A percentile compares a stretch with the other conserved stretches of the same genome.
Evolutionary conservation across 2,113 vertebrate species (phyloP).

Genomic region (Podocnemis expansa): DNA sequence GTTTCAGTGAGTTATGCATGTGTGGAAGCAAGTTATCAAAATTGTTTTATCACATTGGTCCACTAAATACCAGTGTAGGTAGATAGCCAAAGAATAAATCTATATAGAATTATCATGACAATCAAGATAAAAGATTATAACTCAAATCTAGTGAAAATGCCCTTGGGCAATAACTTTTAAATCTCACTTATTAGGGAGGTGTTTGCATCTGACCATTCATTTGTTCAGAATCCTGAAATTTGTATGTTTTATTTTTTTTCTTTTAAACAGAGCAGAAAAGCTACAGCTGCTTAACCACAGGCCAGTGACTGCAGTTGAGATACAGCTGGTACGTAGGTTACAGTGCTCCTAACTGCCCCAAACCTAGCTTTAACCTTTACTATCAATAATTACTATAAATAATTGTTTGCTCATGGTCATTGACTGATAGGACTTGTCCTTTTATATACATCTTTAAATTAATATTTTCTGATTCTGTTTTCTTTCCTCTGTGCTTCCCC

Average conservation of each 20-base stretch:
- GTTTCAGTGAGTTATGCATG: neutral
- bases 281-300: conserved; percentile 95
- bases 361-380: conserved; percentile 27
- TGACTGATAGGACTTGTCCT: conserved; percentile 5
- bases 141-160: neutral
- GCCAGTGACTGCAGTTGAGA: conserved; percentile 95
- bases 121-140: neutral
- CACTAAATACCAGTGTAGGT: neutral
- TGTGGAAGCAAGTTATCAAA: neutral
- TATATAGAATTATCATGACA: neutral
- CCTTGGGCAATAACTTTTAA: neutral
- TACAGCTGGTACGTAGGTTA: conserved; percentile 93
- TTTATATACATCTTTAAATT: conserved; percentile 1
- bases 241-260: neutral
- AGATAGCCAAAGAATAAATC: accelerated
- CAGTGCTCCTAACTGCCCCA: neutral
- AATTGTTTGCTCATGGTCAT: conserved; percentile 33
- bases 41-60: neutral
- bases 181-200: neutral
- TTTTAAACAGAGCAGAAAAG: conserved; percentile 90
- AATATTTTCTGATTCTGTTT: neutral
- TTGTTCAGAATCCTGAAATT: conserved; percentile 5
- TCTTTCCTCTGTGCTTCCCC: neutral
- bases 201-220: neutral
- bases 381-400: neutral